These are phyloP conservation scores for Creontiades dilutus DNA, from an alignment of 2,888 invertebrate genomes.

Conservation along the genomic window DNA sequence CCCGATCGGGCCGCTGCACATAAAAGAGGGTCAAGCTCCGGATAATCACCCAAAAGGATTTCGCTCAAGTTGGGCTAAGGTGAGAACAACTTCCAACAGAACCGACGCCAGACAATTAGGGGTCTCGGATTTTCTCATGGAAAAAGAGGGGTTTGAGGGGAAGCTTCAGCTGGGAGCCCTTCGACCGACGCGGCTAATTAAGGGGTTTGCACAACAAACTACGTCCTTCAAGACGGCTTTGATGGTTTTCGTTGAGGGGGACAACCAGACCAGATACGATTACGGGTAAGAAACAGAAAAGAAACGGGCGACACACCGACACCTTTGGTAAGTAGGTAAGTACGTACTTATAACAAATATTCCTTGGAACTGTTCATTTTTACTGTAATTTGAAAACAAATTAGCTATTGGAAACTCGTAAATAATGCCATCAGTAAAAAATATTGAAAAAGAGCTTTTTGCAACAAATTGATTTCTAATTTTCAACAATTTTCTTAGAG, in stretches of 20 bases:
- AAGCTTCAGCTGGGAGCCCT: constrained; percentile 21
- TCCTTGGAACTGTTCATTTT: too few species aligned
- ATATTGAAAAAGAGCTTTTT: too few species aligned
- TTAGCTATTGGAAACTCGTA: too few species aligned
- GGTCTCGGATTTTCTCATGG: constrained; percentile 52
- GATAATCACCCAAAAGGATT: constrained; percentile 17
- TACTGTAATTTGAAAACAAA: too few species aligned
- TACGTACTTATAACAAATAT: too few species aligned
- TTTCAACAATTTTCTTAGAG: too few species aligned
- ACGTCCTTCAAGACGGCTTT: constrained; percentile 28
- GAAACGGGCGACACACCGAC: too few species aligned
- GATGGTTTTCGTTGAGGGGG: not conserved
- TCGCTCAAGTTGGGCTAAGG: constrained; percentile 26
- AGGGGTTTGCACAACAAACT: constrained; percentile 33
- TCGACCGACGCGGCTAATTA: constrained; percentile 48
- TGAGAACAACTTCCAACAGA: constrained; percentile 31
- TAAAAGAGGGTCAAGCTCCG: constrained; percentile 30
- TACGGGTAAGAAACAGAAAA: too few species aligned
- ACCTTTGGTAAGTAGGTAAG: too few species aligned
- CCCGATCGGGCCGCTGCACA: not conserved
- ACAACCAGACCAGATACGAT: not conserved
- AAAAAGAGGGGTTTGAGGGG: not conserved
- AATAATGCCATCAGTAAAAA: too few species aligned
- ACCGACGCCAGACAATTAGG: constrained; percentile 52
- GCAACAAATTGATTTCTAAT: too few species aligned